Evolutionary conservation across 1,140 invertebrate species (phyloP).

Genomic region (Pogonomyrmex californicus): DNA sequence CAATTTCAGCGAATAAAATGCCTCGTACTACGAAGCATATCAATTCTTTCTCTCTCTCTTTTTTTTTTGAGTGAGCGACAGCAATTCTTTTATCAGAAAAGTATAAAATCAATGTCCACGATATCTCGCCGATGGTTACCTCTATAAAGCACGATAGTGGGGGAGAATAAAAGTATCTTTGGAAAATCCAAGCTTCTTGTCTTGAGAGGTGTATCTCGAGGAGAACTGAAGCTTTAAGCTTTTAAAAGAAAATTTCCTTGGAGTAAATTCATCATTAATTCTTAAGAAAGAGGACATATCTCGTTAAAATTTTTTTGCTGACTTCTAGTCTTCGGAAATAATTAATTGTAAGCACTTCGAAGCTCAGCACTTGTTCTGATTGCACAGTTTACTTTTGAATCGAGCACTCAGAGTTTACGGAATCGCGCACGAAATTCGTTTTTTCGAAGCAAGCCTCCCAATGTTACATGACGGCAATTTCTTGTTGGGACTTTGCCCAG

Average conservation of each 20-base stretch:
- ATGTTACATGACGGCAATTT: not conserved
- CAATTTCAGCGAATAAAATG: not conserved
- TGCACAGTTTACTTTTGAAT: not conserved
- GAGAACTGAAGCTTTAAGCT: not conserved
- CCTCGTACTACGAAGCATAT: not conserved
- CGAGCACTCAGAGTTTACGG: not conserved
- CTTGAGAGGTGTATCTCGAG: not conserved
- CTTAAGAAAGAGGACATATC: not conserved
- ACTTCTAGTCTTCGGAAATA: not conserved
- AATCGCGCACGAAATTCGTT: not conserved
- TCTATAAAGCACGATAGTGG: not conserved
- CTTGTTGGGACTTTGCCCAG: not conserved
- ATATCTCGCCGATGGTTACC: not conserved
- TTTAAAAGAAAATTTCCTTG: not conserved
- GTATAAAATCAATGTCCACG: not conserved
- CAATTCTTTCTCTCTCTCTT: not conserved
- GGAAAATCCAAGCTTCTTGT: not conserved
- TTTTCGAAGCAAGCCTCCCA: not conserved
- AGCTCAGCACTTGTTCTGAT: not conserved
- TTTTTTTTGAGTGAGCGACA: not conserved
- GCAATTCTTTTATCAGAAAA: conserved; percentile 16
- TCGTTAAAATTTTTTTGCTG: not conserved
- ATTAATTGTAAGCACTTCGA: not conserved
- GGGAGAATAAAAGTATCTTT: not conserved
- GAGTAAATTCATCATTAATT: not conserved